These are phyloP conservation scores for Artibeus lituratus DNA, from an alignment of 2,797 vertebrate species.

Conservation along the genomic window DNA sequence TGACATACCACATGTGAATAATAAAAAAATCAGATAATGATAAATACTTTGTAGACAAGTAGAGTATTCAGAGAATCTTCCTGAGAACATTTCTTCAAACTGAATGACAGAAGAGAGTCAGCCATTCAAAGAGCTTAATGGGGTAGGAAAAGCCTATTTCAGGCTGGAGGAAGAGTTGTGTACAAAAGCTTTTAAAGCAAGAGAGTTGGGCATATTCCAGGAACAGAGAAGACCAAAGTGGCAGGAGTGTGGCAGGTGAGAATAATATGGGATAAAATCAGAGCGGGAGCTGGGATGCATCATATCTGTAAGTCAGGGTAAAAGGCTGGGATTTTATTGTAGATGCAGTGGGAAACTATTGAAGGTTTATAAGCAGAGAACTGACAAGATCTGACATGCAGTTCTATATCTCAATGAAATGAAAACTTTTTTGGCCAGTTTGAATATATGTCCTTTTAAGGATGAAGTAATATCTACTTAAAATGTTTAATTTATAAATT, in stretches of 20 bases:
- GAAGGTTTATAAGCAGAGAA: background rate
- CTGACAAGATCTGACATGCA: background rate
- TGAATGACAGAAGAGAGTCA: background rate
- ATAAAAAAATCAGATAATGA: background rate
- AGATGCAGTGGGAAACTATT: background rate
- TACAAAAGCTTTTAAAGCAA: background rate
- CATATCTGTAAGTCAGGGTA: background rate
- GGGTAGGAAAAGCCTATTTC: background rate
- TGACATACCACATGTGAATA: background rate
- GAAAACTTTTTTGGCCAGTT: background rate
- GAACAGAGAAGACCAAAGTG: background rate
- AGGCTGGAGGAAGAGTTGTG: background rate
- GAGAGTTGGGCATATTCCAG: background rate
- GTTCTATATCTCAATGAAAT: background rate
- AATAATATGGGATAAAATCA: background rate
- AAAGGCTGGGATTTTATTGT: background rate
- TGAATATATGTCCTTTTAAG: background rate
- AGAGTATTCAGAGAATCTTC: background rate
- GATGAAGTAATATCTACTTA: background rate
- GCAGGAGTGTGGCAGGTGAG: background rate
- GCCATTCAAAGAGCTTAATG: background rate
- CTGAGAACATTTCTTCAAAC: background rate
- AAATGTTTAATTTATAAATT: slow-evolving; percentile 15
- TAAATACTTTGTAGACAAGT: background rate
- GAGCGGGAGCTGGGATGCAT: background rate